Conservation (phyloP, 2,888 invertebrate species). For the Venustoraphidia nigricollis region DNA sequence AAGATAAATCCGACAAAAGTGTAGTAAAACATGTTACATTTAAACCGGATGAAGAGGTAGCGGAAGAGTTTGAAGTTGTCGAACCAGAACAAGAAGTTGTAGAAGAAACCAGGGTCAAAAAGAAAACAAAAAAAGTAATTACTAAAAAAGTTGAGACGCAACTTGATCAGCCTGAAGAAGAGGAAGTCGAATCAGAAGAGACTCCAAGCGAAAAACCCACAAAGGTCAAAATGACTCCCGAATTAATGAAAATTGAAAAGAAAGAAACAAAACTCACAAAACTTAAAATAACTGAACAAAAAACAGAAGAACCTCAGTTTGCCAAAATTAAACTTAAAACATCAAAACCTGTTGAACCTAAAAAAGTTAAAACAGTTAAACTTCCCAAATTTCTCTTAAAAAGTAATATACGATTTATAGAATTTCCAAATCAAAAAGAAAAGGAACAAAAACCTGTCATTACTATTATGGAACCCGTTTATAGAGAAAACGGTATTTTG, state of each 20-base stretch:
- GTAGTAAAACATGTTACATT: not conserved
- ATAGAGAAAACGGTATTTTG: slow-evolving; percentile 47
- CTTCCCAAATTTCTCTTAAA: slow-evolving; percentile 31
- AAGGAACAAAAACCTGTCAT: slow-evolving; percentile 14
- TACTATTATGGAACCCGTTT: slow-evolving; percentile 28
- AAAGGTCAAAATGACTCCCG: slow-evolving; percentile 17
- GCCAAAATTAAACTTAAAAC: slow-evolving; percentile 50
- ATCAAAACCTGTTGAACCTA: slow-evolving; percentile 31
- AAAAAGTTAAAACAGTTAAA: slow-evolving; percentile 20
- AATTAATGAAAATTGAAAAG: slow-evolving; percentile 40
- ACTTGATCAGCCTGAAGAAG: slow-evolving; percentile 17
- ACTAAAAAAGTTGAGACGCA: slow-evolving; percentile 25
- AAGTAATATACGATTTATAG: slow-evolving; percentile 32
- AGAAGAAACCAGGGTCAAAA: slow-evolving; percentile 13
- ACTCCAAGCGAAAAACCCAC: slow-evolving; percentile 12
- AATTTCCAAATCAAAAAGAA: slow-evolving; percentile 37
- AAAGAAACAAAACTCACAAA: slow-evolving; percentile 37
- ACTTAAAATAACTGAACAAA: slow-evolving; percentile 38
- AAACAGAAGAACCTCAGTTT: slow-evolving; percentile 36
- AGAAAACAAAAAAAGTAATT: slow-evolving; percentile 17
- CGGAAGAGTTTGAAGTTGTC: slow-evolving; percentile 15
- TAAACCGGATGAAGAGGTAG: slow-evolving; percentile 5
- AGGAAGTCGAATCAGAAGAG: slow-evolving; percentile 13
- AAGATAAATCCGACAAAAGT: too few relatives aligned
- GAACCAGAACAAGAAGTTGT: slow-evolving; percentile 22